Base-by-base conservation (phyloP, 2,797 vertebrate genomes). In the Selene dorsalis region DNA sequence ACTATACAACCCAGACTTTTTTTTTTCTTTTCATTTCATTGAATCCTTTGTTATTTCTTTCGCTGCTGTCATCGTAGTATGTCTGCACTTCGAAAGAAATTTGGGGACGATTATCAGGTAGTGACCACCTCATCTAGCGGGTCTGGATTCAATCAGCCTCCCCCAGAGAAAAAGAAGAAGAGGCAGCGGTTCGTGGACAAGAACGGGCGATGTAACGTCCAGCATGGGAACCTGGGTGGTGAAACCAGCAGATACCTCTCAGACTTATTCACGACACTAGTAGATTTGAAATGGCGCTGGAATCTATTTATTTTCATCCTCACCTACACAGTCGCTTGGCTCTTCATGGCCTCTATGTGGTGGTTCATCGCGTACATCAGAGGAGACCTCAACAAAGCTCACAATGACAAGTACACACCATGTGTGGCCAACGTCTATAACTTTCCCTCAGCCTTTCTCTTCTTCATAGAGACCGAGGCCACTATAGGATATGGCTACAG, bases 201-300 rank as follows among this genome's bases (percentile, higher is more conserved):
- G 96, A 99, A 99, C 94, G 98, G 97, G 70, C 94, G 98, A 87
- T 99, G 98, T 91, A 99, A 99, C 92, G 98, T 99, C 26, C 98
- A 99, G 92, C 97, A 99, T 92, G 98, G 97, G 38, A 99, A 98
- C 95, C 95, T 99, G 94, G 97, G 97, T 52, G 97, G 97, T 10
- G 98, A 99, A 89, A 98, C 95, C 28, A 98, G 98, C 94, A 95
- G 97, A 84, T 99, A 99, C 93, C 96, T 99, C 56, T 98, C 97
- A 71, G 97, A 99, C 93, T 92, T 99, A 69, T 99, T 99, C 94
- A 99, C 97, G 84, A 99, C 98, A 10, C 91, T 99, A 80, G 98
- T 99, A 86, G 97, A 99, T 89, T 94, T 99, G 94, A 99, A 99
- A 96, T 99, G 97, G 97, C 97, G 97, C 84, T 99, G 97, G 97